phyloP scores from a whole-genome alignment of 2,113 vertebrate species.

The Dipodomys stephensi region DNA sequence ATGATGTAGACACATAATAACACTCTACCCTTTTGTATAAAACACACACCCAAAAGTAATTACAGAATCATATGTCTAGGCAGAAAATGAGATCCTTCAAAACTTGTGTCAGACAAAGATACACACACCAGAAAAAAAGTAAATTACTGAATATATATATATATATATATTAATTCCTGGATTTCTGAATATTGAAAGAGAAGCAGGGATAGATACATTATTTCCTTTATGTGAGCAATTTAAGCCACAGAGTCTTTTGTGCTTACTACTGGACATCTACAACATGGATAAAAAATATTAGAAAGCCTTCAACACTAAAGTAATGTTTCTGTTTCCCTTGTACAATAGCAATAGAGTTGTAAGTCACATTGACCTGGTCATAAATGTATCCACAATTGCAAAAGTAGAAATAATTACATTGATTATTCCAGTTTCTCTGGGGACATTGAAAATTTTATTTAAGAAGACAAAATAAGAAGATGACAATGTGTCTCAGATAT shows the following conservation, averaged over 20 bases:
- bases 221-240: neutral
- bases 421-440: neutral
- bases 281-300: neutral
- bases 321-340: neutral
- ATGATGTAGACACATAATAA: neutral
- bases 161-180: slow-evolving; percentile 31
- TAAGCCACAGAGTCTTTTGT: slow-evolving; percentile 6
- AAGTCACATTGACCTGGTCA: neutral
- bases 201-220: slow-evolving; percentile 10
- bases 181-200: slow-evolving; percentile 52
- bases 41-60: neutral
- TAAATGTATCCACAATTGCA: neutral
- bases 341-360: neutral
- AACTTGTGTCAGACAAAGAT: slow-evolving; percentile 31
- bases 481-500: neutral
- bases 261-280: slow-evolving; percentile 9
- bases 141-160: slow-evolving; percentile 45
- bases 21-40: neutral
- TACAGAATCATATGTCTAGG: neutral
- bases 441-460: slow-evolving; percentile 13
- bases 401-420: slow-evolving; percentile 16
- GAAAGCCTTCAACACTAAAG: neutral
- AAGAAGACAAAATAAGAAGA: slow-evolving; percentile 29
- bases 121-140: neutral
- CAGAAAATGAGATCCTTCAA: neutral